Evolutionary conservation across 2,888 invertebrate genomes (phyloP).

Genomic region (Xylophagus ater): DNA sequence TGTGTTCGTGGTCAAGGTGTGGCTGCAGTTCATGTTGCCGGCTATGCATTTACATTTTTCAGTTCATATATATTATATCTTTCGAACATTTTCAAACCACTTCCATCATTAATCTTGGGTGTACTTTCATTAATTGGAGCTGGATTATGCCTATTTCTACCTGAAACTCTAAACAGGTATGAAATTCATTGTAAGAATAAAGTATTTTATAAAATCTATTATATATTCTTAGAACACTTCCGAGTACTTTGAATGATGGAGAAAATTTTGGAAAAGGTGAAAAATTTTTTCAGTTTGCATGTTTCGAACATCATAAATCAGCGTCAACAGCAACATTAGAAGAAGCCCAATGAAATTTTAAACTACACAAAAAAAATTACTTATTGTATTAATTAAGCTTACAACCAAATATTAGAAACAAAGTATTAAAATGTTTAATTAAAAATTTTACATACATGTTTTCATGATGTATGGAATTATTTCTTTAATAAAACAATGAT

Average conservation of each 20-base stretch:
- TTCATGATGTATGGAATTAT: too few relatives aligned
- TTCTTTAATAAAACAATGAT: too few relatives aligned
- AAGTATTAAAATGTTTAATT: too few relatives aligned
- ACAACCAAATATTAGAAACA: too few relatives aligned
- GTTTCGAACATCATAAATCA: conserved; percentile 8
- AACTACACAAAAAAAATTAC: too few relatives aligned
- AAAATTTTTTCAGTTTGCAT: conserved; percentile 34
- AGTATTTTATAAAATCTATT: neutral
- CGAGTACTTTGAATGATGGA: conserved; percentile 42
- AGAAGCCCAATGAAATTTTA: too few relatives aligned
- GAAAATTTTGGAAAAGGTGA: conserved; percentile 42
- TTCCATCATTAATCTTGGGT: conserved; percentile 46
- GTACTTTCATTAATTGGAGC: conserved; percentile 42
- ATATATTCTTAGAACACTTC: conserved; percentile 29
- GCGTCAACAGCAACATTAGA: conserved; percentile 7
- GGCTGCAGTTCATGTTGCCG: conserved; percentile 43
- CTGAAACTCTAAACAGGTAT: conserved; percentile 44
- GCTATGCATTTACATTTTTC: conserved; percentile 47
- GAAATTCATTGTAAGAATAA: neutral
- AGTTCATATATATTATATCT: conserved; percentile 45
- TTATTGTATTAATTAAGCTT: too few relatives aligned
- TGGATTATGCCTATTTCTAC: conserved; percentile 44
- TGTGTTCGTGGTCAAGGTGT: conserved; percentile 46
- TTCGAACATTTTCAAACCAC: conserved; percentile 34
- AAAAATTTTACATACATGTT: too few relatives aligned